These are phyloP conservation scores for Silurus meridionalis DNA, from an alignment of 2,113 vertebrate species.

Conservation along the genomic window DNA sequence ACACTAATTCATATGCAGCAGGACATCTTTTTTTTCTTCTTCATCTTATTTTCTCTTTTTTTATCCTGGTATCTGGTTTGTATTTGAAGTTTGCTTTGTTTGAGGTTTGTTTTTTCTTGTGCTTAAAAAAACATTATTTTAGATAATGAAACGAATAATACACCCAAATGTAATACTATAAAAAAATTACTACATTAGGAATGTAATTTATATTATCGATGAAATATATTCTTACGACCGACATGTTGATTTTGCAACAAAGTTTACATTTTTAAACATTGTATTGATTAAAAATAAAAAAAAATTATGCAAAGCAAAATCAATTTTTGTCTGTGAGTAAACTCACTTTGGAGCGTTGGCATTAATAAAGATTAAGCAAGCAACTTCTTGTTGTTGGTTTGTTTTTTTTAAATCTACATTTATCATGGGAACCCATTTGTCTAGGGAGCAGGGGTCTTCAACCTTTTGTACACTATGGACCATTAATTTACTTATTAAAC, in stretches of 20 bases:
- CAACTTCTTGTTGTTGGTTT: constrained; percentile 8
- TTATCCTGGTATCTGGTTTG: not conserved
- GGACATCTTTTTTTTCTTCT: not conserved
- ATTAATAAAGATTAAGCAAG: constrained; percentile 64
- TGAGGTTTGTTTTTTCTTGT: constrained; percentile 31
- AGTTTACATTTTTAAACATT: constrained; percentile 63
- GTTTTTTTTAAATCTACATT: not conserved
- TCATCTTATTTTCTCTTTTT: not conserved
- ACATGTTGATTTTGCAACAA: constrained; percentile 42
- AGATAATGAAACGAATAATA: not conserved
- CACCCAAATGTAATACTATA: not conserved
- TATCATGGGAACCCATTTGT: not conserved
- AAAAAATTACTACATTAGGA: not conserved
- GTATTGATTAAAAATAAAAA: constrained; percentile 57
- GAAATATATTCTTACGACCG: constrained; percentile 13
- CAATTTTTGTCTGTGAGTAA: constrained; percentile 59
- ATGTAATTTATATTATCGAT: constrained; percentile 37
- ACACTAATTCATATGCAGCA: not conserved
- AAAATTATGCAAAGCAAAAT: constrained; percentile 43
- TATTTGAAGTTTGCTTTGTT: constrained; percentile 7
- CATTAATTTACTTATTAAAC: too few relatives aligned
- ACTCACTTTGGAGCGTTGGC: constrained; percentile 55
- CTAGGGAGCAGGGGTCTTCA: too few relatives aligned
- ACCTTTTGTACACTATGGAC: too few relatives aligned
- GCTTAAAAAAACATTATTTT: not conserved